Conservation (phyloP, 2,888 invertebrate genomes). For the Noctua janthe region DNA sequence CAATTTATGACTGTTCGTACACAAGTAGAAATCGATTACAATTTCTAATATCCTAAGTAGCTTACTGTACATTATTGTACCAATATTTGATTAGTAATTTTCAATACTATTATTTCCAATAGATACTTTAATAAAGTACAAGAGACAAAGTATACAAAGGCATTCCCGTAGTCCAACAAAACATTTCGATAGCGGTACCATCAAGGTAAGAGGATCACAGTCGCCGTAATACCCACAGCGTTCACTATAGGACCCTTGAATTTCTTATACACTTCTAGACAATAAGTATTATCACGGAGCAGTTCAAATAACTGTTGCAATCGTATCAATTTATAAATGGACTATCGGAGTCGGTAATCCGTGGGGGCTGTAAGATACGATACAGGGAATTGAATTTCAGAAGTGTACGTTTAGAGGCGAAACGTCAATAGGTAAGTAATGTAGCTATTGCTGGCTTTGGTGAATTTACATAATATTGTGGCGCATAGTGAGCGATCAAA, state of each 20-base stretch:
- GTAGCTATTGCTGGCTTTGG: slow-evolving; percentile 76
- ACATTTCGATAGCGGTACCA: slow-evolving; percentile 77
- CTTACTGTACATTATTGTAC: background rate
- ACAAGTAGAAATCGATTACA: slow-evolving; percentile 43
- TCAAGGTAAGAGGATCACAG: slow-evolving; percentile 85
- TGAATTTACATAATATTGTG: slow-evolving; percentile 84
- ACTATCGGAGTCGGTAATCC: slow-evolving; percentile 51
- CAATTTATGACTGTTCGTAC: slow-evolving; percentile 64
- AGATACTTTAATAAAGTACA: slow-evolving; percentile 46
- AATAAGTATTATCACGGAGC: slow-evolving; percentile 51
- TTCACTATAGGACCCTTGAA: slow-evolving; percentile 71
- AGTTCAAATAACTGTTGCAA: slow-evolving; percentile 51
- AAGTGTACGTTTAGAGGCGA: slow-evolving; percentile 67
- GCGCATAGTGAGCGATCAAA: slow-evolving; percentile 80
- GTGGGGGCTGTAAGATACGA: slow-evolving; percentile 61
- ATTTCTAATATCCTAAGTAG: slow-evolving; percentile 14
- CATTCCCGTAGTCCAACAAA: slow-evolving; percentile 65
- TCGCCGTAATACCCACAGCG: slow-evolving; percentile 75
- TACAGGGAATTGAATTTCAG: slow-evolving; percentile 71
- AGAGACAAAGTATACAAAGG: slow-evolving; percentile 48
- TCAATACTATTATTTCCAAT: slow-evolving; percentile 32
- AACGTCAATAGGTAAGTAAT: slow-evolving; percentile 72
- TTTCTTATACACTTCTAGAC: slow-evolving; percentile 61
- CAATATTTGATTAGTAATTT: slow-evolving; percentile 4
- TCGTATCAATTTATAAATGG: slow-evolving; percentile 56